Evolutionary conservation across 2,888 invertebrate genomes (phyloP).

Genomic region (Drosophila ezoana): DNA sequence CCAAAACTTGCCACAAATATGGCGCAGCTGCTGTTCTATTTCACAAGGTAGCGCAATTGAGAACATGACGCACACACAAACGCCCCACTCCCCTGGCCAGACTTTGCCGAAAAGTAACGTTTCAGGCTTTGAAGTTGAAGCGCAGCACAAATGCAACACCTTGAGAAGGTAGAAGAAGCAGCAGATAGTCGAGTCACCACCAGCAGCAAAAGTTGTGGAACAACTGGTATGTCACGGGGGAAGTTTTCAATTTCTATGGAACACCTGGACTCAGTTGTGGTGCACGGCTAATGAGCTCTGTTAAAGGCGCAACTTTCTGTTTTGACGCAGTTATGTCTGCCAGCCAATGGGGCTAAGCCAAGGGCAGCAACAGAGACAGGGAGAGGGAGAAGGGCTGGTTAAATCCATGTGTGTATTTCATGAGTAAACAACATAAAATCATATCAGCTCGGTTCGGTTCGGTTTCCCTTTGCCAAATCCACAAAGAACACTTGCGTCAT

Average conservation of each 20-base stretch:
- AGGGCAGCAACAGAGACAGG: background rate
- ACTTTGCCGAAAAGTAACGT: constrained; percentile 48
- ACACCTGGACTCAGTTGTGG: constrained; percentile 68
- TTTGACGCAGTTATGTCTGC: constrained; percentile 77
- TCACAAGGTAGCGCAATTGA: constrained; percentile 58
- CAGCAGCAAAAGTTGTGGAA: constrained; percentile 20
- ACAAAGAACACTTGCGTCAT: constrained; percentile 71
- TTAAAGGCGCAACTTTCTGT: constrained; percentile 55
- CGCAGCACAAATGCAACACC: constrained; percentile 55
- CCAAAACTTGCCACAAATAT: constrained; percentile 66
- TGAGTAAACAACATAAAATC: constrained; percentile 58
- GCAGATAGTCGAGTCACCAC: constrained; percentile 39
- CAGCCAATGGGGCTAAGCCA: constrained; percentile 11
- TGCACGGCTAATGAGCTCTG: constrained; percentile 63
- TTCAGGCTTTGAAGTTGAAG: constrained; percentile 29
- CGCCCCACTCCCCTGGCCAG: constrained; percentile 4
- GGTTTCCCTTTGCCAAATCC: constrained; percentile 42
- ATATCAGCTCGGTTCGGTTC: constrained; percentile 45
- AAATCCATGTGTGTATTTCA: constrained; percentile 34
- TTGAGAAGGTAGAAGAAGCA: constrained; percentile 43
- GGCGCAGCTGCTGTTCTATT: constrained; percentile 74
- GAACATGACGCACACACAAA: constrained; percentile 40
- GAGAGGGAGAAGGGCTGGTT: background rate
- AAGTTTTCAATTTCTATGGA: constrained; percentile 74
- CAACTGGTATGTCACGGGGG: constrained; percentile 66